Evolutionary conservation across 2,888 invertebrate genomes (phyloP).

Genomic region (Chymomyza procnemis): DNA sequence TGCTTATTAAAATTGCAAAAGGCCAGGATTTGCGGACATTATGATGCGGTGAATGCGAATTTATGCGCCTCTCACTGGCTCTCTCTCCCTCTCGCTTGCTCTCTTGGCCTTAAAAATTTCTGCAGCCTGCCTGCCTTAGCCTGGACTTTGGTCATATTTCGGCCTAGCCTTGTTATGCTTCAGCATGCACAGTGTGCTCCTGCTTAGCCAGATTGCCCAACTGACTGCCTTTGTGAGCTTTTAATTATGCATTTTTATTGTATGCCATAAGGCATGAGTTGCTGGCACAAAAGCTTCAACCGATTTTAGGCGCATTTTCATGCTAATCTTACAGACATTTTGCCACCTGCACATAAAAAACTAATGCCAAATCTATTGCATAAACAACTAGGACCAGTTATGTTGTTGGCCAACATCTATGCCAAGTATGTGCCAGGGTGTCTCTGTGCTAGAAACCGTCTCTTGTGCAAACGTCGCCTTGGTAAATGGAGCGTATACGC

Average conservation of each 20-base stretch:
- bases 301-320: constrained; percentile 26
- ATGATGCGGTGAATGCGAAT: constrained; percentile 69
- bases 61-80: constrained; percentile 57
- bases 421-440: neutral
- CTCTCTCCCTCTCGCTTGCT: neutral
- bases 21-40: constrained; percentile 69
- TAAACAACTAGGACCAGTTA: constrained; percentile 28
- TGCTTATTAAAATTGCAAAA: constrained; percentile 74
- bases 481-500: constrained; percentile 38
- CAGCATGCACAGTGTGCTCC: neutral
- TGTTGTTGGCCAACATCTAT: neutral
- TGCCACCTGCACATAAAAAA: constrained; percentile 37
- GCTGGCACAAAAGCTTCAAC: constrained; percentile 17
- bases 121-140: neutral
- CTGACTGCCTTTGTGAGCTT: constrained; percentile 17
- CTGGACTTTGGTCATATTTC: neutral
- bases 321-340: constrained; percentile 22
- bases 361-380: constrained; percentile 32
- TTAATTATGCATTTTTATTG: constrained; percentile 68
- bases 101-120: no score
- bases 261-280: constrained; percentile 30
- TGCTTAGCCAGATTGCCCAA: neutral
- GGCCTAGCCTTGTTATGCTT: neutral
- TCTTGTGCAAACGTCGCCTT: neutral
- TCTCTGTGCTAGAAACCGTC: neutral